phyloP scores from a whole-genome alignment of 2,797 vertebrate species.

The Silurus aristotelis region DNA sequence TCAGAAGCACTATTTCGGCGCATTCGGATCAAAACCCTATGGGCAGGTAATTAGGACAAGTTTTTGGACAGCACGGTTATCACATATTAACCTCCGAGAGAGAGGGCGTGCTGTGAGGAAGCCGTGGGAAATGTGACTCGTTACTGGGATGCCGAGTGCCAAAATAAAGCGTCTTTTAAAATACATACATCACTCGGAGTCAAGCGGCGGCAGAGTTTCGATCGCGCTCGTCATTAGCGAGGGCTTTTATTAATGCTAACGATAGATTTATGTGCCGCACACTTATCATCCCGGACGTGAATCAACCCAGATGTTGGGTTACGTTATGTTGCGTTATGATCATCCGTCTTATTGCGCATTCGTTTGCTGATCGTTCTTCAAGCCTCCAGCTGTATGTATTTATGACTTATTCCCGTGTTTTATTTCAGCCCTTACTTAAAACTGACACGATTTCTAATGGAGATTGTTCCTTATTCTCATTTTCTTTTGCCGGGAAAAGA shows the following conservation, averaged over 20 bases:
- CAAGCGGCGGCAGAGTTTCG: constrained; percentile 13
- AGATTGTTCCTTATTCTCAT: not conserved
- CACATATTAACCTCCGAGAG: constrained; percentile 53
- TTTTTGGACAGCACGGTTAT: constrained; percentile 57
- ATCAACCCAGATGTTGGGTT: constrained; percentile 8
- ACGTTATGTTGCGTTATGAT: not conserved
- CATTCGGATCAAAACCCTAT: constrained; percentile 49
- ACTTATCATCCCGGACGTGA: constrained; percentile 13
- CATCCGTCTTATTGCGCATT: constrained; percentile 17
- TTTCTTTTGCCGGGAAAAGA: not conserved
- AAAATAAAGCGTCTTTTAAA: constrained; percentile 36
- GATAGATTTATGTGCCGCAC: constrained; percentile 21
- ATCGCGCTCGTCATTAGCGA: constrained; percentile 24
- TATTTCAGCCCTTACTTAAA: not conserved
- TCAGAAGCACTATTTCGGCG: constrained; percentile 36
- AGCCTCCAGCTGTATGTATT: not conserved
- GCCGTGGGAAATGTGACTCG: constrained; percentile 21
- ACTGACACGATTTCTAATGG: not conserved
- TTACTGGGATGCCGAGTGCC: constrained; percentile 40
- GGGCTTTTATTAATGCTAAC: constrained; percentile 23
- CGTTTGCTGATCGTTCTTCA: not conserved
- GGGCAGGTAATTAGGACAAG: constrained; percentile 31
- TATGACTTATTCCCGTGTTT: constrained; percentile 5
- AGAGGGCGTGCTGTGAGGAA: constrained; percentile 31
- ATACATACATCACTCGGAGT: constrained; percentile 30